Evolutionary conservation across 2,888 invertebrate genomes (phyloP).

Genomic region (Drosophila fungiperda): DNA sequence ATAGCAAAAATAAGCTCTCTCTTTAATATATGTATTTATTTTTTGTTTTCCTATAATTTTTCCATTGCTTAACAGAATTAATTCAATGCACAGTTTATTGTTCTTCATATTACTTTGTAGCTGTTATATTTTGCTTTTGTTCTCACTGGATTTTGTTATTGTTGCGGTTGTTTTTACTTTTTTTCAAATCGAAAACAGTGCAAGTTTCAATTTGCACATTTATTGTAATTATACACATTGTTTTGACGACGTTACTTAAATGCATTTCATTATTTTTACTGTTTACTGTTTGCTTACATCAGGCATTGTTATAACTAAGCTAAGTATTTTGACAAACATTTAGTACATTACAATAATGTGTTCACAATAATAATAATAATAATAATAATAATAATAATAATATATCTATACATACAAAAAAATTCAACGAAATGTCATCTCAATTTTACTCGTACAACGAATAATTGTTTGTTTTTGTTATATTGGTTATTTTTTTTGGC

Average conservation of each 20-base stretch:
- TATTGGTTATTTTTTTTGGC: conserved; percentile 51
- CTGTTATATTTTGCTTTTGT: conserved; percentile 25
- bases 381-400: conserved; percentile 26
- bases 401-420: conserved; percentile 34
- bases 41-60: conserved; percentile 11
- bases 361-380: conserved; percentile 22
- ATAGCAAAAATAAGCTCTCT: conserved; percentile 73
- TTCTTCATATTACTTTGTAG: conserved; percentile 70
- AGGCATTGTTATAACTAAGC: conserved; percentile 60
- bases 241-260: conserved; percentile 63
- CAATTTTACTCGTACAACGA: conserved; percentile 33
- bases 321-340: conserved; percentile 25
- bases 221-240: conserved; percentile 61
- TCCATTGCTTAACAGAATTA: conserved; percentile 61
- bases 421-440: conserved; percentile 63
- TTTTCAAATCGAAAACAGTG: conserved; percentile 38
- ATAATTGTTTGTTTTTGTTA: conserved; percentile 29
- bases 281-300: conserved; percentile 49
- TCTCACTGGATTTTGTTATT: conserved; percentile 14
- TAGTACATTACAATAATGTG: conserved; percentile 18
- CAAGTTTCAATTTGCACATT: conserved; percentile 45
- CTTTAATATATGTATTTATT: conserved; percentile 45
- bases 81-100: conserved; percentile 70
- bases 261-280: conserved; percentile 61
- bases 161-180: conserved; percentile 31